A percentile compares a stretch with the other conserved stretches of the same genome.
Evolutionary conservation across 1,140 invertebrate genomes (phyloP).

Genomic region (Lordiphosa stackelbergi): DNA sequence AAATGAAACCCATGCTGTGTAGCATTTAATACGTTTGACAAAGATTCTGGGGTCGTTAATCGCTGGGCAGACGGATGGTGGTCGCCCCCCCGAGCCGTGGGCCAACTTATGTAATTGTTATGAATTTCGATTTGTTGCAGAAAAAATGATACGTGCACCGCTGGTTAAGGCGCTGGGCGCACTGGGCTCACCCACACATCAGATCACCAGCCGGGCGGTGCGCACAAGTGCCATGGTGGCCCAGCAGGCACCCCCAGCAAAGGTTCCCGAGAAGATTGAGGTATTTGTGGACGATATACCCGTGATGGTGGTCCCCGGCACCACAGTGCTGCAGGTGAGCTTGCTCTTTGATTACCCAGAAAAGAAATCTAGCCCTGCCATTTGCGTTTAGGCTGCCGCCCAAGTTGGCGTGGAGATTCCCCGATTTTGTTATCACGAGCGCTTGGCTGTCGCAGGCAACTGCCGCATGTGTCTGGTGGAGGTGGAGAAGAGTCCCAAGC

Average conservation of each 20-base stretch:
- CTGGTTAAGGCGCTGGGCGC: conserved; percentile 74
- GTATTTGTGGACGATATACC: conserved; percentile 98
- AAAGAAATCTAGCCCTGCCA: background rate
- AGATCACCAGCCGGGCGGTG: conserved; percentile 70
- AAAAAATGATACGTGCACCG: conserved; percentile 77
- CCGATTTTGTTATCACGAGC: conserved; percentile 99
- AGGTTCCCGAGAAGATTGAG: conserved; percentile 90
- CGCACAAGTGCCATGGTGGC: conserved; percentile 75
- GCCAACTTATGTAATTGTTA: conserved; percentile 69
- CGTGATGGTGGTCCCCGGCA: conserved; percentile 96
- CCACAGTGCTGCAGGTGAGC: conserved; percentile 96
- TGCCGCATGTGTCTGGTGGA: conserved; percentile 99
- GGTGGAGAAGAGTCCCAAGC: conserved; percentile 96
- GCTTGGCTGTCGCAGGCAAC: conserved; percentile 98
- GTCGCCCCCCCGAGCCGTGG: background rate
- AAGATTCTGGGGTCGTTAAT: conserved; percentile 17
- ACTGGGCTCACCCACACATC: conserved; percentile 72
- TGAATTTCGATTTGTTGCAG: conserved; percentile 49
- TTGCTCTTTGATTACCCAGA: background rate
- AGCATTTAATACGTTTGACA: no score
- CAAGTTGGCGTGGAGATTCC: conserved; percentile 98
- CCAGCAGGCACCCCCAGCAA: conserved; percentile 77
- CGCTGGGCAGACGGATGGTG: no score
- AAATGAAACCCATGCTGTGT: no score
- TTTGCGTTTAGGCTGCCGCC: conserved; percentile 88